Evolutionary conservation across 2,888 invertebrate species (phyloP), one percentile per base, ranked within the genome.

Genomic region (Ichneumoninae sp.): DNA sequence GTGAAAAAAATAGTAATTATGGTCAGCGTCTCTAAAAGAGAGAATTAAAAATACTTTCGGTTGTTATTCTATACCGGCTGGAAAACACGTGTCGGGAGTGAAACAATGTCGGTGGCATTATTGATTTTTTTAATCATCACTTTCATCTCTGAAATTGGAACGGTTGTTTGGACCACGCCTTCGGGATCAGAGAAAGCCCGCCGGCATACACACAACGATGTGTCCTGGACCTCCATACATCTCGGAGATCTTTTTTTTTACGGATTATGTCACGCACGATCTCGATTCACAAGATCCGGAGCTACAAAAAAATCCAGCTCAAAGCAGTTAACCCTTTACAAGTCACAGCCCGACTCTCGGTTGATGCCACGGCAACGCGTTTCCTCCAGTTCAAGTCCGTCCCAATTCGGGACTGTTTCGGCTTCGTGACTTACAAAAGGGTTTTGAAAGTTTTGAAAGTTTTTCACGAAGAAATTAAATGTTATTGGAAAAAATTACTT

Each of bases 61-160:
- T 69, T 74, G 26, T 52, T 69, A 57, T 36, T 69, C 66, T 60
- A 36, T 5, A 62, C n/a, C 10, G n/a, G n/a, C 36, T 13, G 13
- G n/a, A 26, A 78, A 50, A 50, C 22, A 33, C 16, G 22, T 19
- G 30, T 66, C 44, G 72, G 26, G 57, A 78, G 52, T 70, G 54
- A 54, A 81, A 81, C 74, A 75, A 66, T 66, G 69, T 30, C 33
- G 19, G 52, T 16, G 54, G 52, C 10, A 69, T 81, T 76, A 82
- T 83, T 83, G 81, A 84, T 80, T 70, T 77, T 74, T 74, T 79
- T 72, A 79, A 84, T 84, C 65, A 33, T 82, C 80, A 82, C 84
- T 86, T 84, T 84, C 84, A 76, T 86, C 71, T 76, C 68, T 66
- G 77, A 85, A 86, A 84, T 82, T 84, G 86, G 84, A 86, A 84